Evolutionary conservation across 2,113 vertebrate genomes (phyloP).

Genomic region (Xiphophorus couchianus): DNA sequence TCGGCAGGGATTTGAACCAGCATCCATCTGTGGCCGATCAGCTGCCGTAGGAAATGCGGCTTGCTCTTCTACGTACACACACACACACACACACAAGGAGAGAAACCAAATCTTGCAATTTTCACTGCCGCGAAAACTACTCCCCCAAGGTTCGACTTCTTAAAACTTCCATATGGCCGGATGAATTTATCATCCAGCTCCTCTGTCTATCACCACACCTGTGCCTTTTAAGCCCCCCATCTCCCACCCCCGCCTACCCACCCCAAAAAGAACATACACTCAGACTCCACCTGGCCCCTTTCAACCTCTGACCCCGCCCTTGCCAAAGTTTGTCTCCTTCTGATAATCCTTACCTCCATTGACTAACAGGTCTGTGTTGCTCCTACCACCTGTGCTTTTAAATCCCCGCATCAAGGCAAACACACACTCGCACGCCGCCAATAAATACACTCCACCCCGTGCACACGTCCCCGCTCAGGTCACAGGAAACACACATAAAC

Average conservation of each 20-base stretch:
- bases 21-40: slow-evolving; percentile 65
- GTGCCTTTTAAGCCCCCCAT: slow-evolving; percentile 43
- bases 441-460: slow-evolving; percentile 29
- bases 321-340: slow-evolving; percentile 32
- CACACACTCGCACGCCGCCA: slow-evolving; percentile 44
- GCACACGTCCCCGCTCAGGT: slow-evolving; percentile 42
- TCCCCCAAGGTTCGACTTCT: slow-evolving; percentile 51
- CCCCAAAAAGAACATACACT: slow-evolving; percentile 36
- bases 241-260: not conserved
- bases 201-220: slow-evolving; percentile 59
- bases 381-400: slow-evolving; percentile 70
- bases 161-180: slow-evolving; percentile 64
- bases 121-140: slow-evolving; percentile 57
- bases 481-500: slow-evolving; percentile 68
- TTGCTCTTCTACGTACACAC: not conserved
- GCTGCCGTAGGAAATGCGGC: slow-evolving; percentile 55
- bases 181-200: slow-evolving; percentile 62
- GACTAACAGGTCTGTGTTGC: slow-evolving; percentile 48
- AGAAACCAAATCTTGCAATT: slow-evolving; percentile 43
- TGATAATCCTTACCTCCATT: slow-evolving; percentile 57
- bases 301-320: slow-evolving; percentile 73
- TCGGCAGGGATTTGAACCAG: slow-evolving; percentile 57
- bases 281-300: slow-evolving; percentile 66
- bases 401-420: slow-evolving; percentile 67
- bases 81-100: slow-evolving; percentile 13